Evolutionary conservation across 2,888 invertebrate species (phyloP), one percentile per base, ranked within the genome.

Genomic region (Oscheius onirici): DNA sequence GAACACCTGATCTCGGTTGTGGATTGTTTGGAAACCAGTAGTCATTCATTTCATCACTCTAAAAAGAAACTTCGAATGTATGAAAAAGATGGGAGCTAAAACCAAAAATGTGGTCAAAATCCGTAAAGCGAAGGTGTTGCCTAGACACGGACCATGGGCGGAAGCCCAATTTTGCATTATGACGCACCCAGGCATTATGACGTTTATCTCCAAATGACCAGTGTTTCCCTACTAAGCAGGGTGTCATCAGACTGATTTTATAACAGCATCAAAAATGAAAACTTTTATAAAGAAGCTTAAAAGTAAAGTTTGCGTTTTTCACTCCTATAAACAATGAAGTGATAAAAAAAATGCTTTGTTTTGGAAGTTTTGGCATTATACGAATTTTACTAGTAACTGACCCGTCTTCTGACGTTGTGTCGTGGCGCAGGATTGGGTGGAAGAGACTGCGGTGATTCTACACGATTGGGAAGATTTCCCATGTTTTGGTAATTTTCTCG

Each of bases 11-110:
- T 57, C 49, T 43, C 5, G 68, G 68, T n/a, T 68, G 68, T 2
- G 68, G 68, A 41, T 68, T 68, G 22, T 34, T 66, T 40, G 66
- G 66, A 41, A 66, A 66, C 66, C 55, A 66, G 22, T 26, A 54
- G 54, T 52, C 52, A 3, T 54, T 41, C 66, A 63, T 63, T 11
- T 63, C 63, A 26, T 49, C 49, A 49, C 63, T 63, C 63, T 63
- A n/a, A 34, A 63, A 63, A n/a, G 1, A 46, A 13, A 3, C 13
- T 15, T 11, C 3, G 15, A 63, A 49, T 28, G n/a, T 10, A 17
- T 24, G 24, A 46, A 43, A 24, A 5, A 15, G 20, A 26, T 20
- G 17, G 26, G 41, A 34, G n/a, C 20, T 58, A 40, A 15, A 34
- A 20, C 60, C 43, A 44, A 44, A 60, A 60, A 44, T 43, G 11